A percentile compares a stretch with the other conserved stretches of the same genome.
Conservation (phyloP, 2,797 vertebrate genomes). For the Melanotaenia maccullochi region DNA sequence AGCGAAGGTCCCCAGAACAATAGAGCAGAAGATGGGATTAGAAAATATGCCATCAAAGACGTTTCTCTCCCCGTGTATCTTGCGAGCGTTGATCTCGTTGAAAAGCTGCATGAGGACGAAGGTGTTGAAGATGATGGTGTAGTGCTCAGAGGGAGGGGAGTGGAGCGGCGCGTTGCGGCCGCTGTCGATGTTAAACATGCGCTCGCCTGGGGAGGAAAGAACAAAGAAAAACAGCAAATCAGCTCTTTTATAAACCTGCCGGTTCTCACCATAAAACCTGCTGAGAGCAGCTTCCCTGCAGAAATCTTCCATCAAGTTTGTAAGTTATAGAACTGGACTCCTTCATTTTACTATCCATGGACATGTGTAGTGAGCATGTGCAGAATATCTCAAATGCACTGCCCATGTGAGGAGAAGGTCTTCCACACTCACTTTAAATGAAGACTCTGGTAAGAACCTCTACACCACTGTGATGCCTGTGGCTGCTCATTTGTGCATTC, state of each 20-base stretch:
- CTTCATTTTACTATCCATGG: not conserved
- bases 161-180: slow-evolving; percentile 91
- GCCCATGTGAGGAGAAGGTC: not conserved
- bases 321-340: not conserved
- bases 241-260: not conserved
- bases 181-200: slow-evolving; percentile 91
- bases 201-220: slow-evolving; percentile 82
- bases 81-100: slow-evolving; percentile 91
- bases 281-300: no score
- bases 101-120: slow-evolving; percentile 93
- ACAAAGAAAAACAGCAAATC: not conserved
- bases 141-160: slow-evolving; percentile 90
- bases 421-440: not conserved
- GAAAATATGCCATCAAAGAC: slow-evolving; percentile 88
- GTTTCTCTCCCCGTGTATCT: slow-evolving; percentile 90
- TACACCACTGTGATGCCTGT: slow-evolving; percentile 2
- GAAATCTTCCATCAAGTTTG: not conserved
- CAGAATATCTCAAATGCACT: not conserved
- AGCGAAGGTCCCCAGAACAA: slow-evolving; percentile 87
- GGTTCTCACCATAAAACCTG: not conserved
- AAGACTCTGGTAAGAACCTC: not conserved
- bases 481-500: slow-evolving; percentile 13
- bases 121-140: slow-evolving; percentile 93
- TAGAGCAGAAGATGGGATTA: slow-evolving; percentile 91
- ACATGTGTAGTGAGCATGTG: not conserved